Evolutionary conservation across 2,888 invertebrate species (phyloP).

Genomic region (Lepidochitona cinerea): DNA sequence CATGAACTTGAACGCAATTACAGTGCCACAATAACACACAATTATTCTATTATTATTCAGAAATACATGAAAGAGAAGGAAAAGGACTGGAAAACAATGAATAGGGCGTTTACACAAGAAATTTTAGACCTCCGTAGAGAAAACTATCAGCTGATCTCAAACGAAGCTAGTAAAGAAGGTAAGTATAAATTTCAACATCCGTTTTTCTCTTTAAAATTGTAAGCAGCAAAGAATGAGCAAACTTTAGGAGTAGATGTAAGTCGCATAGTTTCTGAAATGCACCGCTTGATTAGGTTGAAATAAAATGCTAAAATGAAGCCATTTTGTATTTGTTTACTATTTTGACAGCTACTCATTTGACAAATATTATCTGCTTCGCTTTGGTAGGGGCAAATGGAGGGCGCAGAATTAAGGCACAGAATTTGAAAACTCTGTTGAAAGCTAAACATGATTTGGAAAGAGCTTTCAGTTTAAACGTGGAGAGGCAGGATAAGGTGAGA

Average conservation of each 20-base stretch:
- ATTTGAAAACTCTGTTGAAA: conserved; percentile 16
- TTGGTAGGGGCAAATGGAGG: no score
- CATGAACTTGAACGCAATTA: no score
- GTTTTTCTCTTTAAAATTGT: no score
- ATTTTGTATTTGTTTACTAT: no score
- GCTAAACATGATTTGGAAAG: conserved; percentile 17
- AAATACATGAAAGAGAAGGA: conserved; percentile 1
- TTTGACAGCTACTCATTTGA: no score
- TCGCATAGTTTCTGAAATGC: no score
- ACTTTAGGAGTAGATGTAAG: no score
- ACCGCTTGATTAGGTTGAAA: no score
- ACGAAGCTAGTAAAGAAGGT: not conserved
- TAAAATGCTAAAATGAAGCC: no score
- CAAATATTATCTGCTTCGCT: no score
- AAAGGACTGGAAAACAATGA: not conserved
- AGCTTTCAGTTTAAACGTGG: conserved; percentile 17
- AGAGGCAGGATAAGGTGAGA: conserved; percentile 22
- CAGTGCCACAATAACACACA: not conserved
- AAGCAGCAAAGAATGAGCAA: no score
- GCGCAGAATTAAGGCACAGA: not conserved
- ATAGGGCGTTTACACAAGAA: not conserved
- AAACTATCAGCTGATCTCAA: not conserved
- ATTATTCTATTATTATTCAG: not conserved
- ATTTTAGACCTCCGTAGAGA: not conserved
- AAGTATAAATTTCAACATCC: no score